A percentile compares a stretch with the other conserved stretches of the same genome.
Conservation (phyloP, 2,888 invertebrate species). For the Mythimna albipuncta region DNA sequence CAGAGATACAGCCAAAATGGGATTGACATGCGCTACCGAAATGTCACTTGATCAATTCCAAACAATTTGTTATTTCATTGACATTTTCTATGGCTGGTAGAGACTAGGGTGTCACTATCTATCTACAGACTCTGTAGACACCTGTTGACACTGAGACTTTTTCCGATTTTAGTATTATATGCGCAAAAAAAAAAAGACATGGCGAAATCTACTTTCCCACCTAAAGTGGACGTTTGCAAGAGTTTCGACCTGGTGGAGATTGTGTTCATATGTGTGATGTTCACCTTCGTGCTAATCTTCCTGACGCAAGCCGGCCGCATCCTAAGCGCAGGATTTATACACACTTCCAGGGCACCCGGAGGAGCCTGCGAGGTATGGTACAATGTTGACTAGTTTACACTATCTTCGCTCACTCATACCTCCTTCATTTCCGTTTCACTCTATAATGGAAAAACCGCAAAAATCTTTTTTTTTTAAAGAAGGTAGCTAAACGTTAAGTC, state of each 20-base stretch:
- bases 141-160: not conserved
- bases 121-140: too few relatives aligned
- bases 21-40: not conserved
- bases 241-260: constrained; percentile 78
- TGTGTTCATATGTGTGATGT: constrained; percentile 78
- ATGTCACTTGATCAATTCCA: not conserved
- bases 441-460: too few relatives aligned
- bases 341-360: constrained; percentile 2
- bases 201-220: constrained; percentile 32
- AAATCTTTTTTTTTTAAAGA: too few relatives aligned
- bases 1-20: not conserved
- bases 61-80: too few relatives aligned
- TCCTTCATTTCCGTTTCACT: too few relatives aligned
- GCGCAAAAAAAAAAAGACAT: constrained; percentile 8
- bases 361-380: constrained; percentile 31
- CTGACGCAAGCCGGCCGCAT: constrained; percentile 76
- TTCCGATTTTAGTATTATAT: not conserved
- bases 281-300: constrained; percentile 77
- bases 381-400: not conserved
- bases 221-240: constrained; percentile 57
- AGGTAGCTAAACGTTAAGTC: too few relatives aligned
- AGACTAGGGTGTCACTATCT: too few relatives aligned
- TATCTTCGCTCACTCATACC: not conserved
- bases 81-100: too few relatives aligned
- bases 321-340: constrained; percentile 67